Conservation (phyloP, 2,888 invertebrate species). For the Dryocosmus kuriphilus region DNA sequence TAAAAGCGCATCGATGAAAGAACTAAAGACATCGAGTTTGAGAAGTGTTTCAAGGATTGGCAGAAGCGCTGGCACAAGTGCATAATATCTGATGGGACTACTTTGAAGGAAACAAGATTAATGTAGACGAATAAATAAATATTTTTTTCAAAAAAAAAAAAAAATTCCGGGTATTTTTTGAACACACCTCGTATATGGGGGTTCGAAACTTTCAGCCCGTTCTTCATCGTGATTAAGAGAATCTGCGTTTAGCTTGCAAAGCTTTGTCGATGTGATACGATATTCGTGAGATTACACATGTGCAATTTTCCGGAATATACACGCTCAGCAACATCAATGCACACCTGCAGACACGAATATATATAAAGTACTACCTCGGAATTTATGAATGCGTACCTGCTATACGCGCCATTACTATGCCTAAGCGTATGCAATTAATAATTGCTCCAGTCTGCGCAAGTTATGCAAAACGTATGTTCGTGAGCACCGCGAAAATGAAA, state of each 20-base stretch:
- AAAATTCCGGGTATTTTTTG: too few relatives aligned
- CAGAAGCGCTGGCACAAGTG: too few relatives aligned
- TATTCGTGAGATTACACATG: conserved; percentile 34
- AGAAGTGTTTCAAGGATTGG: too few relatives aligned
- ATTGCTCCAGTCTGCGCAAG: conserved; percentile 26
- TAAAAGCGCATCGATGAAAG: too few relatives aligned
- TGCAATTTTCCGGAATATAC: conserved; percentile 20
- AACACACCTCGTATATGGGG: too few relatives aligned
- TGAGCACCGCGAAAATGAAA: conserved; percentile 22
- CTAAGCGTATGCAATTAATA: conserved; percentile 27
- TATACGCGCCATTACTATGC: conserved; percentile 25
- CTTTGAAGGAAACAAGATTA: too few relatives aligned
- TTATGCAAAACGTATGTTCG: conserved; percentile 7
- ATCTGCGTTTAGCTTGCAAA: conserved; percentile 32
- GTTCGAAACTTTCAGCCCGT: conserved; percentile 43
- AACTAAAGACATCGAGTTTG: too few relatives aligned
- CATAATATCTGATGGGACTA: too few relatives aligned
- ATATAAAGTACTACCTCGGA: conserved; percentile 11
- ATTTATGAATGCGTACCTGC: conserved; percentile 17
- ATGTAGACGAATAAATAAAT: too few relatives aligned
- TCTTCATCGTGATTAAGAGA: conserved; percentile 35
- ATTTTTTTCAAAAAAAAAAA: too few relatives aligned
- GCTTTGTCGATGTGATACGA: conserved; percentile 23
- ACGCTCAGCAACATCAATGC: not conserved
- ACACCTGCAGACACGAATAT: not conserved